Evolutionary conservation across 2,113 vertebrate genomes (phyloP), one percentile per base, ranked within the genome.

Genomic region (Forbesichthys agassizii): DNA sequence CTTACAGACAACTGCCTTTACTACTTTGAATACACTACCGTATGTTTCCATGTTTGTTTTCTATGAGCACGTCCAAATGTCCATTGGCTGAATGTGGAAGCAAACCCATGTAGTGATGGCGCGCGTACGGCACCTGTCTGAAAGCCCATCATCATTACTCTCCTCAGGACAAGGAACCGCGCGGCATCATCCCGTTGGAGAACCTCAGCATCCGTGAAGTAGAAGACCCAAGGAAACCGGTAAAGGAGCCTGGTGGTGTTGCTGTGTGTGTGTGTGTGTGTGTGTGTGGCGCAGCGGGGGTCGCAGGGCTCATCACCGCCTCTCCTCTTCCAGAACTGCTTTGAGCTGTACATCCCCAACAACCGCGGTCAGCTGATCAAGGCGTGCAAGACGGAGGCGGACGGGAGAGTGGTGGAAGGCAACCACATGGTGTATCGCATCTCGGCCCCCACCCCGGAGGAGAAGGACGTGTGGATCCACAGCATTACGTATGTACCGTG

Each of bases 401-500:
- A 97, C 0, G 96, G 96, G 0, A 91, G 95, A 0, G 95, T 97
- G 72, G 96, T 97, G 3, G 96, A 97, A 69, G 95, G 96, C 5
- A 97, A 97, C 86, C 96, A 97, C 90, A 95, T 93, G 87, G 95
- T 97, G n/a, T 97, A 97, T 73, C 93, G 95, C 5, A 97, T 97
- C 87, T 97, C 95, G 0, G 96, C 96, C 2, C 96, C 96, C n/a
- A 95, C 96, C 0, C 94, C 94, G 2, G 95, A 96, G 86, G 95
- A 97, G 88, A 96, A 96, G 86, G 96, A 96, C 0, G 95, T 96
- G 74, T 97, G 96, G 96, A 96, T 97, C 85, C 96, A 97, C 88
- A 95, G 93, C 87, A 97, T 96, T 86, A 95, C 95, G 96, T 97
- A 89, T 47, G 81, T 74, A 16, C 48, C 20, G 2, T 12, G 27